Percentiles rank a stretch among this genome's conserved stretches.
Evolutionary conservation across 2,113 vertebrate species (phyloP).

Genomic region (Lamprologus ornatipinnis): DNA sequence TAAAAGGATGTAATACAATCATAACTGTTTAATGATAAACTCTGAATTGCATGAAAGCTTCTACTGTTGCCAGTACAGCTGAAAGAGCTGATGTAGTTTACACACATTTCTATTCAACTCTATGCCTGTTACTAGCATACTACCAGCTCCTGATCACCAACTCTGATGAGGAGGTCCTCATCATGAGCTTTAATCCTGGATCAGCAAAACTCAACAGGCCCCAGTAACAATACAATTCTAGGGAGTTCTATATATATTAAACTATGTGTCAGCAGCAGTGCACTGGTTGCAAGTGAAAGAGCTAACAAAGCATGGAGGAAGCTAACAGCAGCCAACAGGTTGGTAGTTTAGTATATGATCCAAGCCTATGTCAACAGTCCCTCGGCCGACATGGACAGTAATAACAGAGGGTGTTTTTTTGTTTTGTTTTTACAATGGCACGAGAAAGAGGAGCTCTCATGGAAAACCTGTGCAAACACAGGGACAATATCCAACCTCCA

Average conservation of each 20-base stretch:
- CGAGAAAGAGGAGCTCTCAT: not conserved
- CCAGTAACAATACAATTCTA: not conserved
- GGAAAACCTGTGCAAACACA: not conserved
- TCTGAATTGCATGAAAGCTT: not conserved
- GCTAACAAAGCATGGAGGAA: not conserved
- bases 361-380: not conserved
- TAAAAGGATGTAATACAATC: not conserved
- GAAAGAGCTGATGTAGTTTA: not conserved
- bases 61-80: not conserved
- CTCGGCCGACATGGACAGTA: not conserved
- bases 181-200: not conserved
- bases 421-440: not conserved
- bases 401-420: not conserved
- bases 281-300: not conserved
- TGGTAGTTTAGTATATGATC: not conserved
- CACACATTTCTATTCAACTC: not conserved
- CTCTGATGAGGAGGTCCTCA: not conserved
- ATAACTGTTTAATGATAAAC: not conserved
- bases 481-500: not conserved
- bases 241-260: not conserved
- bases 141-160: not conserved
- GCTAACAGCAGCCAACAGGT: not conserved
- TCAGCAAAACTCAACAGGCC: not conserved
- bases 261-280: not conserved
- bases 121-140: not conserved